phyloP scores from a whole-genome alignment of 2,113 vertebrate genomes.

The Nibea albiflora region DNA sequence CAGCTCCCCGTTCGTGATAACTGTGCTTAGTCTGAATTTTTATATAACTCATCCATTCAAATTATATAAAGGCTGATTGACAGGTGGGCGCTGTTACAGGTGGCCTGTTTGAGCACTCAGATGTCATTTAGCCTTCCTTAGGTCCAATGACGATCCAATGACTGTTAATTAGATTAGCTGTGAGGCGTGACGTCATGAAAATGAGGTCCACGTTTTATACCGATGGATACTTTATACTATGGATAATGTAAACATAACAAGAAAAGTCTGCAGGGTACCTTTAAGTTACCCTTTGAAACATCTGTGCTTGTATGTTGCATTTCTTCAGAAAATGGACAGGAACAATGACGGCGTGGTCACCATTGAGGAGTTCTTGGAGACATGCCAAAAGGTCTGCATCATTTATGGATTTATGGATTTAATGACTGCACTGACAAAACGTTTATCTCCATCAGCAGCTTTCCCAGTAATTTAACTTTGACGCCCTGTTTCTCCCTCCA shows the following conservation, averaged over 20 bases:
- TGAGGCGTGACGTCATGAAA: too few species aligned
- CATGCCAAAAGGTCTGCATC: slow-evolving; percentile 86
- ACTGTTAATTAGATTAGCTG: too few species aligned
- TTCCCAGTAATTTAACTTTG: not conserved
- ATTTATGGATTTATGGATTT: not conserved
- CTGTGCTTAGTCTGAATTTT: too few species aligned
- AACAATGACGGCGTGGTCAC: slow-evolving; percentile 96
- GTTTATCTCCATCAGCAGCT: not conserved
- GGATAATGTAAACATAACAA: not conserved
- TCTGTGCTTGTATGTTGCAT: not conserved
- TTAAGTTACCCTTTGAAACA: not conserved
- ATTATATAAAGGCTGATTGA: too few species aligned
- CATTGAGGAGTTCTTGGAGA: slow-evolving; percentile 94
- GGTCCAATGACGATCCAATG: too few species aligned
- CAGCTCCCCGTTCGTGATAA: too few species aligned
- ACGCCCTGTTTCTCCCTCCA: slow-evolving; percentile 59
- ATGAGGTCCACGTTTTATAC: too few species aligned
- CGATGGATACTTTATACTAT: too few species aligned
- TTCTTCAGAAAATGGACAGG: slow-evolving; percentile 93
- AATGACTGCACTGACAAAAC: not conserved
- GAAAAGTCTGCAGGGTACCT: not conserved
- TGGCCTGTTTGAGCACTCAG: too few species aligned
- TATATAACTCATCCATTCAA: too few species aligned
- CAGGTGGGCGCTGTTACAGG: too few species aligned
- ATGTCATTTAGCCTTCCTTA: too few species aligned